Conservation (phyloP, 2,113 vertebrate genomes). For the Collichthys lucidus region DNA sequence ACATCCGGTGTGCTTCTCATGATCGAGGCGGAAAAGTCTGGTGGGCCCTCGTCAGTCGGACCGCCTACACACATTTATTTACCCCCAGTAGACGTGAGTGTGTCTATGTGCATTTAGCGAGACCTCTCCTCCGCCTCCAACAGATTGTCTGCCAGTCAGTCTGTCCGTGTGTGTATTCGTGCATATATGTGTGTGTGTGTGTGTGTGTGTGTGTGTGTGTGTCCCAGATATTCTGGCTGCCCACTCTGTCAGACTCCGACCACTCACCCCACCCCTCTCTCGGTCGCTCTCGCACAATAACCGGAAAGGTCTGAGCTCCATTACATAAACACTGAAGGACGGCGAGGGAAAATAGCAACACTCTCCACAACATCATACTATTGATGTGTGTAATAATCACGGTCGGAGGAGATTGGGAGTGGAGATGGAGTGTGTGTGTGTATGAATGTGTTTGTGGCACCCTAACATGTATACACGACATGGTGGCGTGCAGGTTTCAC, state of each 20-base stretch:
- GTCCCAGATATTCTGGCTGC: constrained; percentile 68
- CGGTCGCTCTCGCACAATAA: constrained; percentile 76
- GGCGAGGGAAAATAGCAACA: constrained; percentile 74
- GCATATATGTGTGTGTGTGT: constrained; percentile 28
- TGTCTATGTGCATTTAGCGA: constrained; percentile 2
- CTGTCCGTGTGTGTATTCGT: constrained; percentile 35
- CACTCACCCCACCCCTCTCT: constrained; percentile 25
- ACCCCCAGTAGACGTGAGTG: constrained; percentile 4
- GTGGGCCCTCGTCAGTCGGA: constrained; percentile 7
- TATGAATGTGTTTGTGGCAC: constrained; percentile 3
- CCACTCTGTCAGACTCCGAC: constrained; percentile 56
- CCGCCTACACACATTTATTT: constrained; percentile 14
- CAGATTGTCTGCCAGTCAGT: constrained; percentile 64
- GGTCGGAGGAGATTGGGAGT: constrained; percentile 44
- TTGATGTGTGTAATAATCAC: constrained; percentile 63
- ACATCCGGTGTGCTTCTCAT: constrained; percentile 46
- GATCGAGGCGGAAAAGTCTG: constrained; percentile 40
- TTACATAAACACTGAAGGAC: constrained; percentile 74
- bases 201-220: constrained; percentile 45
- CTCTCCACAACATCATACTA: constrained; percentile 64
- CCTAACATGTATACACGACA: constrained; percentile 14
- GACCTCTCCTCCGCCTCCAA: constrained; percentile 32
- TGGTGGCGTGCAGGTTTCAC: constrained; percentile 5
- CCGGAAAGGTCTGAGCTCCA: constrained; percentile 82
- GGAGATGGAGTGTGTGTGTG: neutral